Evolutionary conservation across 2,113 vertebrate species (phyloP).

Genomic region (Mandrillus leucophaeus): DNA sequence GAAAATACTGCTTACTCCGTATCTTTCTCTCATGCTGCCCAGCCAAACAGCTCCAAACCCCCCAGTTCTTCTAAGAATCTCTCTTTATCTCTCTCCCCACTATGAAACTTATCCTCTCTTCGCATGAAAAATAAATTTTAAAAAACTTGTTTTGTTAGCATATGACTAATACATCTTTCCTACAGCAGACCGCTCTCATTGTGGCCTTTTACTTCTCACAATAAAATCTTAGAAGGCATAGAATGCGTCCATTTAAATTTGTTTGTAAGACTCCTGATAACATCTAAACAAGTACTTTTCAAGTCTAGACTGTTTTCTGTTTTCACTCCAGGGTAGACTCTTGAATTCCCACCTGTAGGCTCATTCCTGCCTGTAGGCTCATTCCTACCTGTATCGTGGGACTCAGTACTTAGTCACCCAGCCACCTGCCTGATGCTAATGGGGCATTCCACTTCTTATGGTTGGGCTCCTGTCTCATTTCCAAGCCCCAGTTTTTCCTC

Average conservation of each 20-base stretch:
- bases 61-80: neutral
- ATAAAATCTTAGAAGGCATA: neutral
- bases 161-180: neutral
- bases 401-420: neutral
- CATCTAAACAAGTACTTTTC: neutral
- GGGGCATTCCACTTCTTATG: neutral
- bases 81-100: neutral
- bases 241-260: neutral
- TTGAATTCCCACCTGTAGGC: neutral
- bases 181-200: neutral
- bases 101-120: neutral
- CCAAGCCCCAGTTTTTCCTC: neutral
- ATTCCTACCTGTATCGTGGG: accelerated
- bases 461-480: neutral
- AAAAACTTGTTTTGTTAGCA: neutral
- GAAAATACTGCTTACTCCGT: neutral
- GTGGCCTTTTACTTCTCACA: neutral
- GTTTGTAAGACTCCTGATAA: neutral
- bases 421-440: neutral
- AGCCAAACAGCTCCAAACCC: neutral
- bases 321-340: neutral
- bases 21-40: neutral
- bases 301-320: neutral
- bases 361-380: no score
- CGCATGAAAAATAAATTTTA: neutral